These are phyloP conservation scores for Agapornis canus DNA, from an alignment of 2,797 vertebrate genomes.

Conservation along the genomic window DNA sequence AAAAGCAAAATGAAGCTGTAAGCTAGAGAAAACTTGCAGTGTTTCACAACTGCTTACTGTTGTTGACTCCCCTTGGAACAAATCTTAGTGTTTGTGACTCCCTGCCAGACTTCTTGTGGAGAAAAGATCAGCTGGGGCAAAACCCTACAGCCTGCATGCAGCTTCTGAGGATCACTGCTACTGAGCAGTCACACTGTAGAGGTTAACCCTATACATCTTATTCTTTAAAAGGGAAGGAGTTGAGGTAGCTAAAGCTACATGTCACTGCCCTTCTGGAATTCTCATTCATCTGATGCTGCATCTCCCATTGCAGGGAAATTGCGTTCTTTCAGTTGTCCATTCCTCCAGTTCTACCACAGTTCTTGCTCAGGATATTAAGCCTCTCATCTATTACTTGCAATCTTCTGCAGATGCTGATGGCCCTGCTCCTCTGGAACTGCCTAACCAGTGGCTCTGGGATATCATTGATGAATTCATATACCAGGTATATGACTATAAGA, in stretches of 20 bases:
- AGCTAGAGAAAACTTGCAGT: not conserved
- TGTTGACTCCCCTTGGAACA: not conserved
- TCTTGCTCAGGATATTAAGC: not conserved
- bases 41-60: not conserved
- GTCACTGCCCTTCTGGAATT: not conserved
- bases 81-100: not conserved
- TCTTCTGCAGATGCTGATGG: conserved; percentile 90
- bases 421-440: conserved; percentile 94
- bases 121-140: not conserved
- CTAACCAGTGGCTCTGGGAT: conserved; percentile 99
- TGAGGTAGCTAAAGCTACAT: not conserved
- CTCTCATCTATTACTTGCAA: not conserved
- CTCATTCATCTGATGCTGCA: not conserved
- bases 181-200: not conserved
- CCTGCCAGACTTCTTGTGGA: not conserved
- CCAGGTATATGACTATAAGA: conserved; percentile 80
- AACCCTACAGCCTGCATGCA: not conserved
- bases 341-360: not conserved
- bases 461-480: conserved; percentile 99
- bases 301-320: not conserved
- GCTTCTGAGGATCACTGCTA: not conserved
- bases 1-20: not conserved
- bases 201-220: accelerated
- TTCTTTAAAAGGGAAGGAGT: not conserved
- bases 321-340: not conserved